A percentile compares a stretch with the other conserved stretches of the same genome.
phyloP scores from a whole-genome alignment of 2,113 vertebrate species.

The Ictidomys tridecemlineatus region DNA sequence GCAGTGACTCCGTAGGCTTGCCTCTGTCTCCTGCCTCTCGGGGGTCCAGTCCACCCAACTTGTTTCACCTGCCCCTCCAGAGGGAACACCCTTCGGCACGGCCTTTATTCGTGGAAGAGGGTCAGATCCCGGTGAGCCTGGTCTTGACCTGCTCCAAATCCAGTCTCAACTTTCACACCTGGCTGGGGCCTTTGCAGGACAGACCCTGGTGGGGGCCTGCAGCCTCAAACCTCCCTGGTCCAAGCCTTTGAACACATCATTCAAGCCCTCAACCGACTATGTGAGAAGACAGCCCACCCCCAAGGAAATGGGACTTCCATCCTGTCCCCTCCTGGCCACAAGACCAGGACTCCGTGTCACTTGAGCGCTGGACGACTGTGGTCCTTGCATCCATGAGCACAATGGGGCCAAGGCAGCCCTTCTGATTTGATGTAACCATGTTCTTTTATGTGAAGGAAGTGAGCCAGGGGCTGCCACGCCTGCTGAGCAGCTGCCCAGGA shows the following conservation, averaged over 20 bases:
- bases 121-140: not conserved
- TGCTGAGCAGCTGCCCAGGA: not conserved
- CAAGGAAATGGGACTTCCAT: not conserved
- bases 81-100: no score
- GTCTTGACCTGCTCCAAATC: not conserved
- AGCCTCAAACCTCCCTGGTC: not conserved
- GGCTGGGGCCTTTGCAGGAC: not conserved
- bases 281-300: not conserved
- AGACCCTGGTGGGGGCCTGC: not conserved
- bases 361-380: not conserved
- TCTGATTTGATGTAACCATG: accelerated
- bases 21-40: not conserved
- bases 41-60: not conserved
- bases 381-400: not conserved
- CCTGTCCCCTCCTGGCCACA: not conserved
- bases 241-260: not conserved
- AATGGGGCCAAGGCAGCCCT: accelerated
- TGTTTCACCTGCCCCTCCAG: not conserved
- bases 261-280: not conserved
- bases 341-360: not conserved
- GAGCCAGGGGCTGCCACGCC: not conserved
- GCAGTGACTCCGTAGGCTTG: not conserved
- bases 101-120: not conserved
- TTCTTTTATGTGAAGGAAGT: not conserved
- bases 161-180: not conserved